Percentiles rank a stretch among this genome's conserved stretches.
These are phyloP conservation scores for Ernsta delagoae DNA, from an alignment of 2,888 invertebrate species.

Conservation along the genomic window DNA sequence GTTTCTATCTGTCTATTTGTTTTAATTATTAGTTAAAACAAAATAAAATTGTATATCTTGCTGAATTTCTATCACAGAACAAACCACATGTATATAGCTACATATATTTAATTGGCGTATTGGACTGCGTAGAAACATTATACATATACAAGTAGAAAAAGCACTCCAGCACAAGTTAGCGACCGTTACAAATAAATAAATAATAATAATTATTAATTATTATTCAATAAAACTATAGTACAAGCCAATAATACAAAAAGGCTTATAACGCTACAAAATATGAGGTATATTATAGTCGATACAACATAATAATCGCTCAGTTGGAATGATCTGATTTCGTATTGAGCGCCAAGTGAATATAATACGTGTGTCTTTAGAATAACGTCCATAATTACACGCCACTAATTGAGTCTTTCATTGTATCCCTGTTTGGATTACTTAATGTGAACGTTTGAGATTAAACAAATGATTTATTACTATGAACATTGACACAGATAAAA, in stretches of 20 bases:
- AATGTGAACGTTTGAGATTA: conserved; percentile 1
- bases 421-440: conserved; percentile 16
- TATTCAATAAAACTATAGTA: conserved; percentile 50
- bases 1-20: too few relatives aligned
- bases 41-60: background rate
- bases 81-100: conserved; percentile 32
- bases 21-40: background rate
- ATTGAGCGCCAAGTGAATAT: conserved; percentile 31
- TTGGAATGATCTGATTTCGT: conserved; percentile 27
- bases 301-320: conserved; percentile 24
- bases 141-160: conserved; percentile 47
- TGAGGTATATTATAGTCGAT: conserved; percentile 72
- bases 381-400: background rate
- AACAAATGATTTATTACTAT: background rate
- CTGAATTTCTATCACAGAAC: conserved; percentile 14
- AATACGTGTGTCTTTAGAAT: conserved; percentile 4
- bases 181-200: conserved; percentile 47
- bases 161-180: conserved; percentile 50
- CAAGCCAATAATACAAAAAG: conserved; percentile 61
- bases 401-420: conserved; percentile 18
- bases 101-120: conserved; percentile 50
- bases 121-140: conserved; percentile 49
- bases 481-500: too few relatives aligned
- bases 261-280: conserved; percentile 73
- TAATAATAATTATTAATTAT: conserved; percentile 35